A percentile compares a stretch with the other conserved stretches of the same genome.
These are phyloP conservation scores for Minunthozetes semirufus DNA, from an alignment of 2,888 invertebrate genomes.

Conservation along the genomic window DNA sequence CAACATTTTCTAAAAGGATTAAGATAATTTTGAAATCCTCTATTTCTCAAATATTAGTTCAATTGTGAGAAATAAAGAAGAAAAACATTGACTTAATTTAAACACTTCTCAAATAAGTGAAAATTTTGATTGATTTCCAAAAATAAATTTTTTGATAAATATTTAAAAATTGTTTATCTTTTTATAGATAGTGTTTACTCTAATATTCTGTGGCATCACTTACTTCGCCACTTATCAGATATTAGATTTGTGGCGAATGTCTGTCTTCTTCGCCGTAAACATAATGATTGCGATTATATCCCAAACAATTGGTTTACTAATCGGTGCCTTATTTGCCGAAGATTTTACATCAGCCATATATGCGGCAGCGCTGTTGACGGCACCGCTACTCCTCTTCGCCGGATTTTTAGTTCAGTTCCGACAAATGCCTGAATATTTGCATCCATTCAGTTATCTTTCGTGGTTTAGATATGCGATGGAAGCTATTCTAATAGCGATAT, in stretches of 20 bases:
- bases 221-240: not conserved
- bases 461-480: slow-evolving; percentile 12
- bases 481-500: not conserved
- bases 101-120: too few relatives aligned
- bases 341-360: slow-evolving; percentile 9
- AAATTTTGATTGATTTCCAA: too few relatives aligned
- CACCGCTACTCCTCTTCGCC: slow-evolving; percentile 9
- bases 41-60: too few relatives aligned
- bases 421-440: not conserved
- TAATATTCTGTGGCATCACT: not conserved
- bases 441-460: not conserved
- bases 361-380: not conserved
- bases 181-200: not conserved
- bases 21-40: too few relatives aligned
- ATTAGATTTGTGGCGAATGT: not conserved
- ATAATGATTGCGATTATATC: slow-evolving; percentile 2
- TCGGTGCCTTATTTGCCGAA: slow-evolving; percentile 18
- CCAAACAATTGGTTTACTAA: slow-evolving; percentile 15
- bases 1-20: too few relatives aligned
- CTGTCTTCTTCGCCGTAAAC: not conserved
- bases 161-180: not conserved
- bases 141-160: too few relatives aligned
- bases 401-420: slow-evolving; percentile 11
- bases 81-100: too few relatives aligned
- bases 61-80: too few relatives aligned